Conservation (phyloP, 2,113 vertebrate species). For the Grammomys surdaster region DNA sequence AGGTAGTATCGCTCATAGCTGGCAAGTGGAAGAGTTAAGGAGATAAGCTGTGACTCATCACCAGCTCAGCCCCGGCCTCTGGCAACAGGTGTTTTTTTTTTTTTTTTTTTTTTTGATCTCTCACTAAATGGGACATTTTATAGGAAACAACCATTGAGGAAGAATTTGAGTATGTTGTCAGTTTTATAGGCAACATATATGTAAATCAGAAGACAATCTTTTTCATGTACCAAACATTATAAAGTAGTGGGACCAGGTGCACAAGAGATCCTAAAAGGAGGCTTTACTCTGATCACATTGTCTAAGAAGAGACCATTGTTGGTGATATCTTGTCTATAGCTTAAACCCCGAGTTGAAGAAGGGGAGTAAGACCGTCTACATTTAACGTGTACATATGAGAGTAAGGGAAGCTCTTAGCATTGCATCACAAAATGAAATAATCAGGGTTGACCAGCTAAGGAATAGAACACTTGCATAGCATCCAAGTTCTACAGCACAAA, state of each 20-base stretch:
- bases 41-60: constrained; percentile 60
- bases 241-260: constrained; percentile 25
- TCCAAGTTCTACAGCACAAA: no score
- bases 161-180: constrained; percentile 49
- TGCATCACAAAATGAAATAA: not conserved
- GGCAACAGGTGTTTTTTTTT: constrained; percentile 36
- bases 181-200: constrained; percentile 42
- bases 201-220: constrained; percentile 52
- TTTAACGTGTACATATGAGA: not conserved
- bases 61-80: not conserved
- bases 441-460: not conserved
- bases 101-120: constrained; percentile 59
- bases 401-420: not conserved
- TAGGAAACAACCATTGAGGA: constrained; percentile 26
- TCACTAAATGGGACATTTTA: not conserved
- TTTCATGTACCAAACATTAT: constrained; percentile 15
- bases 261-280: not conserved
- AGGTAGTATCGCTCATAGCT: constrained; percentile 15
- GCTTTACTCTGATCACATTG: not conserved
- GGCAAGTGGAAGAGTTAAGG: constrained; percentile 32
- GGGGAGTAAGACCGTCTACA: not conserved
- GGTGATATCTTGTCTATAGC: constrained; percentile 24
- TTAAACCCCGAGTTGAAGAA: constrained; percentile 45
- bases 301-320: constrained; percentile 1
- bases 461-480: no score